These are phyloP conservation scores for Chionis minor DNA, from an alignment of 2,113 vertebrate genomes.

Conservation along the genomic window DNA sequence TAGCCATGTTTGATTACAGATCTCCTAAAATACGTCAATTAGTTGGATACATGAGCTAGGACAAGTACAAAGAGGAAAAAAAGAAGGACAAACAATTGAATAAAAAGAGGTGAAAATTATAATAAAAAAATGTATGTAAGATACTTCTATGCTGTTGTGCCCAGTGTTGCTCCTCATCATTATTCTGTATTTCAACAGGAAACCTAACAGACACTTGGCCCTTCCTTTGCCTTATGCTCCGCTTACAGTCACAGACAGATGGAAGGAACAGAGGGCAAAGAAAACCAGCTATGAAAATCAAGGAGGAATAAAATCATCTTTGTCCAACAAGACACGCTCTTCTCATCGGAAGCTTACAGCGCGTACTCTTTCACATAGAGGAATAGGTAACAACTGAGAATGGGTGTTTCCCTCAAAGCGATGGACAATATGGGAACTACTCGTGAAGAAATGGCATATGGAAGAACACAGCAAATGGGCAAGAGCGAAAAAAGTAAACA, in stretches of 20 bases:
- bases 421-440: background rate
- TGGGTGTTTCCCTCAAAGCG: background rate
- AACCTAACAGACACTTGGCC: background rate
- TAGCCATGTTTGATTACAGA: background rate
- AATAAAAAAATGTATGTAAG: background rate
- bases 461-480: background rate
- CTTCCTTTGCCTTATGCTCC: background rate
- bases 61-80: background rate
- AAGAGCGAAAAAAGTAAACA: background rate
- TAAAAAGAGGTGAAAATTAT: background rate
- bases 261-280: background rate
- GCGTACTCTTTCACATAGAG: background rate
- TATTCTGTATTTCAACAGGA: background rate
- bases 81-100: background rate
- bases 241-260: background rate
- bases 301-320: background rate
- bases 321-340: background rate
- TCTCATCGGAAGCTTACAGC: background rate
- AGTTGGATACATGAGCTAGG: background rate
- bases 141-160: background rate
- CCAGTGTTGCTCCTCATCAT: background rate
- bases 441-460: background rate
- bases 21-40: background rate
- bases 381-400: slow-evolving; percentile 9
- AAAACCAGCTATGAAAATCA: background rate